Evolutionary conservation across 2,113 vertebrate genomes (phyloP), one percentile per base, ranked within the genome.

Genomic region (Rousettus leschenaultii): DNA sequence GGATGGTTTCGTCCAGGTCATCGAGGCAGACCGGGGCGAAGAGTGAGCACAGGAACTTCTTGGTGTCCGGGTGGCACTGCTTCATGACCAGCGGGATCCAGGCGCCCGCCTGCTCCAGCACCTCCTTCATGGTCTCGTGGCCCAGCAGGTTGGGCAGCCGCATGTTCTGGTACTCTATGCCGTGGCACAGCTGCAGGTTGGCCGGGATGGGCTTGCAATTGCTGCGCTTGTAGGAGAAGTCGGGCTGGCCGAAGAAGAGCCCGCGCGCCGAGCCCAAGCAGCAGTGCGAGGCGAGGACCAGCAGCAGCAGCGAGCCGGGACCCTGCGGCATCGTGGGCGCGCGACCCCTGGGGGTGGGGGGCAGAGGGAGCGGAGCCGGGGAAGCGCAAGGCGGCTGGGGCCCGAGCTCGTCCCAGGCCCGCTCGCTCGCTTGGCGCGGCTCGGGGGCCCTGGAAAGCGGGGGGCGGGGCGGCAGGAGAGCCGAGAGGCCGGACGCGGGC

Each of bases 61-160:
- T 99, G n/a, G 99, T 99, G 98, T 99, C 99, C 4, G 99, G 99
- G 96, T 99, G 99, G 93, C 99, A 99, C 92, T 99, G 99, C 98
- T 99, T 99, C 98, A 99, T 99, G 53, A 99, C 99, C 94, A 99
- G 98, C 14, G 99, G 99, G 98, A 99, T 99, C 99, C 99, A 99
- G 63, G 99, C 99, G 68, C 99, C 99, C 21, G 99, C 99, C 97
- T 99, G 99, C 98, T 99, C 99, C 98, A 99, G 98, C 87, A 99
- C 99, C 96, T 99, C 99, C 83, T 99, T 99, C 99, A 99, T 99
- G 91, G 99, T 99, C 96, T 99, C 99, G 97, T 99, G 99, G 16
- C 99, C 99, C 96, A 99, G 99, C 93, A 99, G 99, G 98, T 99
- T 99, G 95, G 99, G 99, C 95, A 99, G 99, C 95, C 99, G 98